These are phyloP conservation scores for Chondrosia reniformis DNA, from an alignment of 37 sponge, comb jelly and placozoan genomes.

Conservation along the genomic window DNA sequence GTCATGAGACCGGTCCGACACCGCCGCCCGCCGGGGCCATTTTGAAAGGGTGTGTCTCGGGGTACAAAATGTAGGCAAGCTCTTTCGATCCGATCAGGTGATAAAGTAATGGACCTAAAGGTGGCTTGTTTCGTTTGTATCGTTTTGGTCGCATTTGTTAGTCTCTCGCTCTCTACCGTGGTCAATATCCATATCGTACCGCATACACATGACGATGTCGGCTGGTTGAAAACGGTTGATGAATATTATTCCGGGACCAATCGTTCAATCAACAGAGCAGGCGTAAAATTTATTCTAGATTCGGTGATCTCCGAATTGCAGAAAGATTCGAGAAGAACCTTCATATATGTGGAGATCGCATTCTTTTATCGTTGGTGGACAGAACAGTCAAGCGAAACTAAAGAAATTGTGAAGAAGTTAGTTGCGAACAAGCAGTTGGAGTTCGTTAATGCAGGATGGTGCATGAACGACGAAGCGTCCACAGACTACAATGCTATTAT, in stretches of 20 bases:
- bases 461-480: slow-evolving; percentile 74
- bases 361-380: slow-evolving; percentile 87
- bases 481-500: slow-evolving; percentile 71
- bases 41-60: no score
- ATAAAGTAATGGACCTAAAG: no score
- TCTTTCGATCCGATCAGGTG: no score
- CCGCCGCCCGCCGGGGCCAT: no score
- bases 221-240: slow-evolving; percentile 97
- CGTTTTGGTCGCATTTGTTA: background rate
- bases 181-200: slow-evolving; percentile 88
- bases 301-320: slow-evolving; percentile 67
- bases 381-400: slow-evolving; percentile 56
- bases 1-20: no score
- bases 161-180: background rate
- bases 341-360: slow-evolving; percentile 88
- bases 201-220: slow-evolving; percentile 98
- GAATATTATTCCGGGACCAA: slow-evolving; percentile 89
- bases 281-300: slow-evolving; percentile 84
- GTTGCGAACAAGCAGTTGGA: slow-evolving; percentile 56
- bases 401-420: slow-evolving; percentile 40
- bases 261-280: slow-evolving; percentile 41
- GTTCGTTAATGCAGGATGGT: slow-evolving; percentile 50
- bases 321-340: slow-evolving; percentile 51
- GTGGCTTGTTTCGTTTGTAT: no score
- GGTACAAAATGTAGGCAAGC: no score